A percentile compares a stretch with the other conserved stretches of the same genome.
phyloP scores from a whole-genome alignment of 2,888 invertebrate genomes.

The Chironomus tentans region DNA sequence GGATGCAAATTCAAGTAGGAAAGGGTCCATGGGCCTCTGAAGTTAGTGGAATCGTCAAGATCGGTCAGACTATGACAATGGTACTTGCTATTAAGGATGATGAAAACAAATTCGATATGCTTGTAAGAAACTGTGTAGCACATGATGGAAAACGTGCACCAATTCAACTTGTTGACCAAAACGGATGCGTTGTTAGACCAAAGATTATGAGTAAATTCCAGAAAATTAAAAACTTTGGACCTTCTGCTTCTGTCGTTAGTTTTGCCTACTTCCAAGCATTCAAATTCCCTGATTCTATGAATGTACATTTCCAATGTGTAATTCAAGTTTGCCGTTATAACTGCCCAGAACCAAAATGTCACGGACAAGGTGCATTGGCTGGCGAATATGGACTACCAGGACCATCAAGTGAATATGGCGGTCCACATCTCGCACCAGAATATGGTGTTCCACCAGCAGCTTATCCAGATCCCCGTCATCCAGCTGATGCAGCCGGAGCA shows the following conservation, averaged over 20 bases:
- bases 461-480: slow-evolving; percentile 80
- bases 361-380: slow-evolving; percentile 42
- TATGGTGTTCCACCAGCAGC: slow-evolving; percentile 71
- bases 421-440: slow-evolving; percentile 48
- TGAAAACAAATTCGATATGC: slow-evolving; percentile 92
- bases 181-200: slow-evolving; percentile 85
- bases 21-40: slow-evolving; percentile 97
- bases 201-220: slow-evolving; percentile 95
- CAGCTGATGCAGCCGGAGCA: slow-evolving; percentile 71
- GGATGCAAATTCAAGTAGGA: slow-evolving; percentile 96
- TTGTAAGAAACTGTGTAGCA: slow-evolving; percentile 88
- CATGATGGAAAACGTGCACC: slow-evolving; percentile 90
- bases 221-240: slow-evolving; percentile 91
- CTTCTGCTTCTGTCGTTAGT: slow-evolving; percentile 86
- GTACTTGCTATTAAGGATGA: slow-evolving; percentile 91
- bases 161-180: slow-evolving; percentile 86
- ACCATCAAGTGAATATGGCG: slow-evolving; percentile 49
- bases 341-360: slow-evolving; percentile 86
- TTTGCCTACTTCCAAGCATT: slow-evolving; percentile 96
- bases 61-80: slow-evolving; percentile 96
- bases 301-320: slow-evolving; percentile 93
- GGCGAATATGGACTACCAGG: slow-evolving; percentile 60
- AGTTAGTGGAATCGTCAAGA: slow-evolving; percentile 90
- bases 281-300: slow-evolving; percentile 95
- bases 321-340: slow-evolving; percentile 91